Conservation (phyloP, 2,888 invertebrate species). For the Drosophila nigricruria region DNA sequence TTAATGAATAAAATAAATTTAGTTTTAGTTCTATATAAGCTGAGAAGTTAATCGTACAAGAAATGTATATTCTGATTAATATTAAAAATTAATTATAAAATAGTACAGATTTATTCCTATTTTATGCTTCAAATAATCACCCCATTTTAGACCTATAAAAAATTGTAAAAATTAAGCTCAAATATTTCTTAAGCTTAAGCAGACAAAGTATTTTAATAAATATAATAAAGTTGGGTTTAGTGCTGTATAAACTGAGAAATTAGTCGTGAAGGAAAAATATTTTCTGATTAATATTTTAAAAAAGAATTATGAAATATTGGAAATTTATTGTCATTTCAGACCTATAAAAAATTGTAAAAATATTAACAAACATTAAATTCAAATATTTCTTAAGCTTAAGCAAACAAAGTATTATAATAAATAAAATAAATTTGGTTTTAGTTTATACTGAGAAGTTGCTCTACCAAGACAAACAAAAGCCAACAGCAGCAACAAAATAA, state of each 20-base stretch:
- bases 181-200: too few species aligned
- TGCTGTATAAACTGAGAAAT: too few species aligned
- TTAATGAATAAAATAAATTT: too few species aligned
- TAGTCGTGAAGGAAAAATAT: too few species aligned
- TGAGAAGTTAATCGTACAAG: too few species aligned
- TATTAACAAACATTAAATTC: neutral
- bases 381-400: neutral
- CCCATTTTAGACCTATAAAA: neutral
- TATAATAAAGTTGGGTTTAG: too few species aligned
- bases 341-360: neutral
- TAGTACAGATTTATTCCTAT: neutral
- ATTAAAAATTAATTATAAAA: too few species aligned
- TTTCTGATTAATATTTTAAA: too few species aligned
- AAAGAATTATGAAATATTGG: too few species aligned
- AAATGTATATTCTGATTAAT: too few species aligned
- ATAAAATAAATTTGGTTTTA: neutral
- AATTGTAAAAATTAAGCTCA: neutral
- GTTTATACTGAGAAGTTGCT: neutral
- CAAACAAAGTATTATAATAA: neutral
- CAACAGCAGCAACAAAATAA: neutral
- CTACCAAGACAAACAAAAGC: neutral
- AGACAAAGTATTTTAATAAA: too few species aligned
- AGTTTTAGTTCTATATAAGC: too few species aligned
- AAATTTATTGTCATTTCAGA: neutral
- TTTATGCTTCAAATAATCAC: neutral